phyloP scores from a whole-genome alignment of 2,797 vertebrate species.

The Helostoma temminkii region DNA sequence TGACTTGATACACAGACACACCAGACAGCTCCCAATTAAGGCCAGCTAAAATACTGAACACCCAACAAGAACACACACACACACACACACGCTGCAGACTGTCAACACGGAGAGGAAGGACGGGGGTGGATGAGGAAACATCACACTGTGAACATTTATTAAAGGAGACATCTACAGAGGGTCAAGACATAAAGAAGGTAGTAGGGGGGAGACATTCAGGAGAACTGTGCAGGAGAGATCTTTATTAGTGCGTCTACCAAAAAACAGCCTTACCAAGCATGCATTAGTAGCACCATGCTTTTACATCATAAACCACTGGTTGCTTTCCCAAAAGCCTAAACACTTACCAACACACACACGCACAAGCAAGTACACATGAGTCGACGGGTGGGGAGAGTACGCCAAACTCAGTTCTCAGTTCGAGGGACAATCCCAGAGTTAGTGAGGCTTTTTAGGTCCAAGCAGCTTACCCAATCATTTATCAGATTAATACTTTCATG shows the following conservation, averaged over 20 bases:
- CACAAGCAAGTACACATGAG: constrained; percentile 52
- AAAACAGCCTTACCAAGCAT: constrained; percentile 55
- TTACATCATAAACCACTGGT: constrained; percentile 76
- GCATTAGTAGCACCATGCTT: constrained; percentile 78
- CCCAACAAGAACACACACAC: constrained; percentile 37
- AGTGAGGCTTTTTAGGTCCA: constrained; percentile 78
- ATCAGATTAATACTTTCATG: constrained; percentile 83
- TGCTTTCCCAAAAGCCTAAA: constrained; percentile 57
- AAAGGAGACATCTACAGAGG: constrained; percentile 67
- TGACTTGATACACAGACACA: constrained; percentile 50
- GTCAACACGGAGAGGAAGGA: constrained; percentile 60
- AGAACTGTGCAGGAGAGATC: constrained; percentile 38
- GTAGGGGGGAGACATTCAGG: constrained; percentile 11
- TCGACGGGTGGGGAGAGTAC: constrained; percentile 53
- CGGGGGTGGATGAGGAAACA: constrained; percentile 56
- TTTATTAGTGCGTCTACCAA: constrained; percentile 59
- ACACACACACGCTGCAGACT: constrained; percentile 24
- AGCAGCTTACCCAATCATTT: constrained; percentile 83
- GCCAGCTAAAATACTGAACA: constrained; percentile 54
- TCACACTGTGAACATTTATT: constrained; percentile 69
- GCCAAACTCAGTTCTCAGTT: constrained; percentile 73
- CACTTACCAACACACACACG: constrained; percentile 19
- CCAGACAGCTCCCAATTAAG: constrained; percentile 63
- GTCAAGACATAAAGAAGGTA: constrained; percentile 56
- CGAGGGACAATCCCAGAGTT: constrained; percentile 77